Evolutionary conservation across 2,888 invertebrate species (phyloP).

Genomic region (Orchesellides sinensis): DNA sequence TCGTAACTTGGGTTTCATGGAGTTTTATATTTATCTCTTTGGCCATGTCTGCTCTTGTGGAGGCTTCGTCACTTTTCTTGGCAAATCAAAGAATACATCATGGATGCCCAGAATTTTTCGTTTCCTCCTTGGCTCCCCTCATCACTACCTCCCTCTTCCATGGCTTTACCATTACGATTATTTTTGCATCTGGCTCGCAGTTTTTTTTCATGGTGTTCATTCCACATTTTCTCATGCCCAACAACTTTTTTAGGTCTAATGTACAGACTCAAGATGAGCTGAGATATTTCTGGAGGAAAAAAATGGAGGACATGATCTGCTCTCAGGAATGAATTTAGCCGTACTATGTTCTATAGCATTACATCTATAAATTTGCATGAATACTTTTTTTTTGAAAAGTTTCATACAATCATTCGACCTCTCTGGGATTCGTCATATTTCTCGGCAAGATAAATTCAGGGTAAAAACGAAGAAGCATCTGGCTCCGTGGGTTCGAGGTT

Average conservation of each 20-base stretch:
- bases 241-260: conserved; percentile 32
- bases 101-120: conserved; percentile 65
- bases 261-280: not conserved
- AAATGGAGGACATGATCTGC: conserved; percentile 57
- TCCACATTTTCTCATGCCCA: conserved; percentile 37
- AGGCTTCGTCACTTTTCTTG: conserved; percentile 62
- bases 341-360: conserved; percentile 26
- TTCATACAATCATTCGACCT: conserved; percentile 3
- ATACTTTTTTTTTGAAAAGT: conserved; percentile 21
- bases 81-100: conserved; percentile 64
- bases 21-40: conserved; percentile 66
- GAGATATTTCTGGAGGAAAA: conserved; percentile 66
- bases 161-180: conserved; percentile 48
- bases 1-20: conserved; percentile 59
- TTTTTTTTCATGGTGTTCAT: conserved; percentile 42
- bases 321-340: conserved; percentile 39
- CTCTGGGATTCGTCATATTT: conserved; percentile 41
- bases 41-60: conserved; percentile 21
- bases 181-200: conserved; percentile 67
- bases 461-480: conserved; percentile 63
- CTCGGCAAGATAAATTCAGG: conserved; percentile 49
- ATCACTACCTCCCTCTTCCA: conserved; percentile 49
- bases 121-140: conserved; percentile 59
- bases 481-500: conserved; percentile 36
- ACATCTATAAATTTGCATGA: conserved; percentile 31